These are phyloP conservation scores for Cerceris rybyensis DNA, from an alignment of 2,888 invertebrate genomes.

Conservation along the genomic window DNA sequence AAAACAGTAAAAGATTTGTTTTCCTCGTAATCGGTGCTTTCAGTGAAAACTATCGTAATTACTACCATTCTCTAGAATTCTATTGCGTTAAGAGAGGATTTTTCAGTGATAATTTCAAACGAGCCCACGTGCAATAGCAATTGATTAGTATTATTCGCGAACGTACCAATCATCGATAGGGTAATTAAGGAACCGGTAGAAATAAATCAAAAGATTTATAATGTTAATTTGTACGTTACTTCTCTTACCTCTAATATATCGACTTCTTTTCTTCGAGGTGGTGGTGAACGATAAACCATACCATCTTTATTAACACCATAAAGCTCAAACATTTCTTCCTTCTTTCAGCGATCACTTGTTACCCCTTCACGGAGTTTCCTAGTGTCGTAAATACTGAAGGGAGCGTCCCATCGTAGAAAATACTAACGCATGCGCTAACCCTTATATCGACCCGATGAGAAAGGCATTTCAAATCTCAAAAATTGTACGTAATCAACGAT, in stretches of 20 bases:
- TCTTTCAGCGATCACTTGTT: conserved; percentile 13
- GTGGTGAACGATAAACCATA: conserved; percentile 77
- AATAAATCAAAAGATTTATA: not conserved
- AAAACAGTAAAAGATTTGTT: too few species aligned
- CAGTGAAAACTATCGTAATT: not conserved
- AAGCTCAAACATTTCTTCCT: conserved; percentile 74
- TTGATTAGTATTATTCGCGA: too few species aligned
- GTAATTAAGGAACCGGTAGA: conserved; percentile 1
- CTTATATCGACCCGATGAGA: conserved; percentile 65
- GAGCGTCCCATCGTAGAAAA: conserved; percentile 41
- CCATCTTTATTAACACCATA: conserved; percentile 75
- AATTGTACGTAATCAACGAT: conserved; percentile 5
- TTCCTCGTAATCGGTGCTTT: too few species aligned
- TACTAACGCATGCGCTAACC: conserved; percentile 61
- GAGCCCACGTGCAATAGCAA: not conserved
- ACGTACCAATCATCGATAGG: not conserved
- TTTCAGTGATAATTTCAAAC: not conserved
- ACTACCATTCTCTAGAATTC: not conserved
- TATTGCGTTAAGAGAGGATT: not conserved
- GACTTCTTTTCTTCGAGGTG: conserved; percentile 77
- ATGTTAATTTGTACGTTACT: not conserved
- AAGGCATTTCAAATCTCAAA: conserved; percentile 46
- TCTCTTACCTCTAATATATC: conserved; percentile 76
- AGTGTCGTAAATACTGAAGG: conserved; percentile 50
- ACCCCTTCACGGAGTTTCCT: conserved; percentile 31